Percentiles rank a stretch among this genome's conserved stretches.
phyloP scores from a whole-genome alignment of 1,140 invertebrate species.

The Bombus sylvicola region DNA sequence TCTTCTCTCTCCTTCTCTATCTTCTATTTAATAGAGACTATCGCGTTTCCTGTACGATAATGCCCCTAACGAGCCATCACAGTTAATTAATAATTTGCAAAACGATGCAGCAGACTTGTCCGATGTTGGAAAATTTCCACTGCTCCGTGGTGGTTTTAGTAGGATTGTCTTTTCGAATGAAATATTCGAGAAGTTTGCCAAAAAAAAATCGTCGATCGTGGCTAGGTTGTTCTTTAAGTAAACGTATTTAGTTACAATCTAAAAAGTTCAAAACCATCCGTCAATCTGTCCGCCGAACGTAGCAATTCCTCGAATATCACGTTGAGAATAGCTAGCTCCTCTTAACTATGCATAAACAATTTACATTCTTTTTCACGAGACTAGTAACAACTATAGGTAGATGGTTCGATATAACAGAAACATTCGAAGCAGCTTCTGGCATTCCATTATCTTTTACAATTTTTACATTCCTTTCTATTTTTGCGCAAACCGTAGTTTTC shows the following conservation, averaged over 20 bases:
- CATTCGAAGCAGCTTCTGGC: background rate
- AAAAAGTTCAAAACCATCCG: background rate
- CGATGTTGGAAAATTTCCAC: background rate
- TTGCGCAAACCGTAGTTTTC: background rate
- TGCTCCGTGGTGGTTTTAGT: no score
- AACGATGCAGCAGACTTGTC: background rate
- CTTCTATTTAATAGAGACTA: background rate
- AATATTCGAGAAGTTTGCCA: background rate
- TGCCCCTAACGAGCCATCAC: background rate
- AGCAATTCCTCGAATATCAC: background rate
- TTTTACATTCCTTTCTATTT: background rate
- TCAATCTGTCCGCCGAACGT: background rate
- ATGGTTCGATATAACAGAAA: background rate
- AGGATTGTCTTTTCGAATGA: no score
- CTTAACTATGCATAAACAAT: background rate
- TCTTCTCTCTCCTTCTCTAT: background rate
- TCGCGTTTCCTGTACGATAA: background rate
- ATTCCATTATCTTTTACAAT: background rate
- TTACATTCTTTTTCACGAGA: background rate
- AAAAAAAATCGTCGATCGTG: background rate
- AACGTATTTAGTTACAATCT: background rate
- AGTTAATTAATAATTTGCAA: conserved; percentile 39
- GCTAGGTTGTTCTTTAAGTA: background rate
- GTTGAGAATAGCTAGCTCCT: background rate
- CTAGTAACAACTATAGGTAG: background rate